Conservation (phyloP, 2,113 vertebrate genomes). For the Chauna torquata region DNA sequence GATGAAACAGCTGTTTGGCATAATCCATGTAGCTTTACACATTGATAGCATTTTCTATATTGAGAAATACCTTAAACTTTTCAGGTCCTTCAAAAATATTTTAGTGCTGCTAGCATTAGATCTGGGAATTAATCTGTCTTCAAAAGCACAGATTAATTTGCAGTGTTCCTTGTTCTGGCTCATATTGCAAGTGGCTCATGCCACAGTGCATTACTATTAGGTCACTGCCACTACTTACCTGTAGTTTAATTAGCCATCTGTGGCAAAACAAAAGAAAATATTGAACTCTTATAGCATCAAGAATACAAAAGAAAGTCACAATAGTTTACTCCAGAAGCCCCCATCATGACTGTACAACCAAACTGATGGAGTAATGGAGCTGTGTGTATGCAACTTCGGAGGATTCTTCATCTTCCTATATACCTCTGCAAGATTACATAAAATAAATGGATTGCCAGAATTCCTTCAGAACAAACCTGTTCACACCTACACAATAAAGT, state of each 20-base stretch:
- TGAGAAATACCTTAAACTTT: not conserved
- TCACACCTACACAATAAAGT: not conserved
- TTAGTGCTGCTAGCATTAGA: not conserved
- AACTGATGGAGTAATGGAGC: not conserved
- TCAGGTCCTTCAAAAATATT: not conserved
- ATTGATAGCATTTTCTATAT: not conserved
- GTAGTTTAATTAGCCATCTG: not conserved
- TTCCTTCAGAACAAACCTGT: not conserved
- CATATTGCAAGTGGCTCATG: not conserved
- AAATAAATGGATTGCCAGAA: not conserved
- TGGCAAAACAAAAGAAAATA: not conserved
- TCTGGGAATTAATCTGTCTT: not conserved
- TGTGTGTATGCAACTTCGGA: not conserved
- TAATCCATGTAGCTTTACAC: not conserved
- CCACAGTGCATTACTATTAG: not conserved
- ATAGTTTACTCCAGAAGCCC: not conserved
- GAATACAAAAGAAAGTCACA: not conserved
- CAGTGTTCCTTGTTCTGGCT: not conserved
- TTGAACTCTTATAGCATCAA: not conserved
- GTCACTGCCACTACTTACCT: not conserved
- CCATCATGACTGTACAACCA: not conserved
- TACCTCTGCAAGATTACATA: not conserved
- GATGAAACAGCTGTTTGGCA: not conserved
- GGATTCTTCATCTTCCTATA: not conserved
- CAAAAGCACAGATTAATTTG: not conserved